Percentiles rank a stretch among this genome's conserved stretches.
phyloP scores from a whole-genome alignment of 2,113 vertebrate species.

The Nibea albiflora region DNA sequence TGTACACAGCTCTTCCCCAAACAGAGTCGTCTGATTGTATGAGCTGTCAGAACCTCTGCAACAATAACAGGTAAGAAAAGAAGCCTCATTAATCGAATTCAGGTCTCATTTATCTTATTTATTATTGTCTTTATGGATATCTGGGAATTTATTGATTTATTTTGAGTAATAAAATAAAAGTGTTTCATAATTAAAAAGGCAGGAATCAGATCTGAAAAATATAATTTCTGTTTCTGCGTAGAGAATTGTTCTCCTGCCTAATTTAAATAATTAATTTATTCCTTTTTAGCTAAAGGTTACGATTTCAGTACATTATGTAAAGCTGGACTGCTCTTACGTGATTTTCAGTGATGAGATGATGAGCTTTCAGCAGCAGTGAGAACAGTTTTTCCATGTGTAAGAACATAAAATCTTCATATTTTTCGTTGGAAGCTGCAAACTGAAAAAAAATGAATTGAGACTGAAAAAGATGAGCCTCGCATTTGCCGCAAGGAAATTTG shows the following conservation, averaged over 20 bases:
- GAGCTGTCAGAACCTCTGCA: slow-evolving; percentile 94
- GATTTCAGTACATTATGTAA: no score
- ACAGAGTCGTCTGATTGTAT: slow-evolving; percentile 88
- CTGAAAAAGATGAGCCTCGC: background rate
- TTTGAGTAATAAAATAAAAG: no score
- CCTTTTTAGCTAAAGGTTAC: background rate
- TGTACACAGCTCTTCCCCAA: slow-evolving; percentile 88
- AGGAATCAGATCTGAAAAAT: background rate
- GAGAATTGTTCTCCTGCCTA: background rate
- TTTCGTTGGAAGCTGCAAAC: background rate
- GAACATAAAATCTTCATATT: background rate
- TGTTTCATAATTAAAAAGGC: no score
- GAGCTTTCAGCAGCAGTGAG: background rate
- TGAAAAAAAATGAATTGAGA: background rate
- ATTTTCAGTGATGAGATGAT: background rate
- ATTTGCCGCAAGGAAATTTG: background rate
- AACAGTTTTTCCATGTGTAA: no score
- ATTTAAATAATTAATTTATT: background rate
- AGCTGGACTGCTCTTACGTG: no score
- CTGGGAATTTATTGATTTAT: no score
- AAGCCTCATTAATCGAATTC: no score
- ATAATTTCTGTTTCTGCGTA: background rate
- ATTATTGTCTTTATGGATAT: no score
- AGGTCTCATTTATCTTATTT: background rate
- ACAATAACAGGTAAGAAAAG: slow-evolving; percentile 93